Base-by-base conservation (phyloP, 2,888 invertebrate species). In the Sthenelais limicola region DNA sequence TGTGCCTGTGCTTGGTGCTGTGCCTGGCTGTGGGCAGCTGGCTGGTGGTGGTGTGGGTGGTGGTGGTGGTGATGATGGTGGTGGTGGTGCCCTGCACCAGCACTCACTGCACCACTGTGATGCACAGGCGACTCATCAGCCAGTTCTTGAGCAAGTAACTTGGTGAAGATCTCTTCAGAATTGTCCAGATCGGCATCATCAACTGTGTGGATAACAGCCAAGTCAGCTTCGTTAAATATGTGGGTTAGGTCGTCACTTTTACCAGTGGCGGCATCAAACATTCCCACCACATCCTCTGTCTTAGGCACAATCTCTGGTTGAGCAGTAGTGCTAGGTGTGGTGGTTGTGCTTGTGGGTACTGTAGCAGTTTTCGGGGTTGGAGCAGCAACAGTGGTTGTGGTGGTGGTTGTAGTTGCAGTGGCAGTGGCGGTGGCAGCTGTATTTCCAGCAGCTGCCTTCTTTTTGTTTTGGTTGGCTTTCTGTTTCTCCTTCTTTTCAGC, bases 171-270 rank as follows among this genome's bases (percentile, higher is more conserved):
- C 38, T 62, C 62, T 24, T 62, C 62, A 38, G 62, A 62, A 43
- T 62, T 62, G 24, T 62, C 62, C 5, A 62, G 24, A 28, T 62
- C 62, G 15, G 62, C 62, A 62, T 62, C 62, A 62, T 62, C 62
- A 15, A 62, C 62, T 3, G 62, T 62, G 21, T 62, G 62, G 33
- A 62, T 62, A 62, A 62, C 62, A 62, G 62, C 62, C 35, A 62
- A 43, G 38, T 62, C 62, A 7, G 62, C 62, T 43, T 62, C 62
- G 24, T 62, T 62, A 43, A 62, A 62, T 62, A 62, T 62, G 28
- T 62, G 62, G 15, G 62, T 62, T 43, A 62, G 62, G 62, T 62
- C 62, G 43, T 62, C 62, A 28, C 56, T 56, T 21, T 62, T 62
- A 35, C 62, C 62, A 38, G 62, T 62, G 21, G 26, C 62, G 43